Percentiles rank a stretch among this genome's conserved stretches.
Evolutionary conservation across 2,113 vertebrate species (phyloP).

Genomic region (Halichoerus grypus): DNA sequence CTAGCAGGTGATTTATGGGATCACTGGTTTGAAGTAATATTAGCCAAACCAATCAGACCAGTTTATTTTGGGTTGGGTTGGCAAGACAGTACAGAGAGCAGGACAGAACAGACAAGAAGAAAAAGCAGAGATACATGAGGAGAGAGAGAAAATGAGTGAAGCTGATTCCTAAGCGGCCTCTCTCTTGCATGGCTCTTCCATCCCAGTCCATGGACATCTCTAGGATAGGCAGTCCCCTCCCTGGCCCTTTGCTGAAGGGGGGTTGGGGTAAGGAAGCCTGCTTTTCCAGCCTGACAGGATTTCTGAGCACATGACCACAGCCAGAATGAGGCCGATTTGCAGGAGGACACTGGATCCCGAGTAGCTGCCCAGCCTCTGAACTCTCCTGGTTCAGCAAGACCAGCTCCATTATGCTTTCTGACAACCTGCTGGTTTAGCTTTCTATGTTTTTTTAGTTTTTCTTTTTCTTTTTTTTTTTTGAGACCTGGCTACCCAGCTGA

Average conservation of each 20-base stretch:
- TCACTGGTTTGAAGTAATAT: not conserved
- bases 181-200: not conserved
- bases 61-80: not conserved
- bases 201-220: not conserved
- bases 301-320: not conserved
- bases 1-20: not conserved
- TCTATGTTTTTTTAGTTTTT: not conserved
- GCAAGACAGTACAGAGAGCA: not conserved
- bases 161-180: not conserved
- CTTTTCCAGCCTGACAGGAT: not conserved
- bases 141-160: not conserved
- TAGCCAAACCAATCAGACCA: not conserved
- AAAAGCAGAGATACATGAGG: not conserved
- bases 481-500: not conserved
- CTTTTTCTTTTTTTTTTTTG: not conserved
- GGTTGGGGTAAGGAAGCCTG: not conserved
- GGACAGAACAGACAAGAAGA: not conserved
- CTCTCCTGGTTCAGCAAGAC: not conserved
- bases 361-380: not conserved
- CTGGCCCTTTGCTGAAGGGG: not conserved
- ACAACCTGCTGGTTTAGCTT: not conserved
- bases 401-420: not conserved
- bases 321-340: not conserved
- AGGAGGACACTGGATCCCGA: not conserved
- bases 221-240: not conserved